Evolutionary conservation across 2,888 invertebrate genomes (phyloP).

Genomic region (Sphaeridia pumilis): DNA sequence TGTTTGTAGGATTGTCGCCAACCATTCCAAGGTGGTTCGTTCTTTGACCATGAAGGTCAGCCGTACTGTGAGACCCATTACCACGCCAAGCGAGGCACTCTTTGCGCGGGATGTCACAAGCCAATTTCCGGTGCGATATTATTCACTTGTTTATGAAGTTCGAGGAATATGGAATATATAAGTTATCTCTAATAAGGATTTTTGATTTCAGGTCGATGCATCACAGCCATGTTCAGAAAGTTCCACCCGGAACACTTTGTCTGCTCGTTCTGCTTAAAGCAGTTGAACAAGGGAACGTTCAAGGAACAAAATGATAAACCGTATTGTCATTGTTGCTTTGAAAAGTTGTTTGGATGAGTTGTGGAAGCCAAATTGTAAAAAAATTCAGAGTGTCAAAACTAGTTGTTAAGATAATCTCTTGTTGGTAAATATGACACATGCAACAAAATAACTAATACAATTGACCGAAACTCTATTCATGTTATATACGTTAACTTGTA

Average conservation of each 20-base stretch:
- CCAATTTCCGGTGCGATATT: constrained; percentile 64
- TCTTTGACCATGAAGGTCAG: constrained; percentile 95
- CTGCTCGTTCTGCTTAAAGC: constrained; percentile 97
- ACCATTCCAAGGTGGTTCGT: constrained; percentile 93
- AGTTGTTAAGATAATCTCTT: no score
- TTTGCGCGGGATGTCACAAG: constrained; percentile 95
- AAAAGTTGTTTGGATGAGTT: constrained; percentile 83
- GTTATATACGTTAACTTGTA: no score
- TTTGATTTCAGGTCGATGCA: constrained; percentile 60
- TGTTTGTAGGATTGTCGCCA: constrained; percentile 84
- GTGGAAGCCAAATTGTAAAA: no score
- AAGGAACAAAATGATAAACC: constrained; percentile 99
- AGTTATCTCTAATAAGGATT: background rate
- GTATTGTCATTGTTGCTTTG: constrained; percentile 95
- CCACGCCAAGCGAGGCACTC: constrained; percentile 89
- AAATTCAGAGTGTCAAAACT: no score
- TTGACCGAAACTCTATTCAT: no score
- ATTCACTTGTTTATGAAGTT: background rate
- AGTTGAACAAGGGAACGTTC: constrained; percentile 97
- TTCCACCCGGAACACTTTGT: constrained; percentile 99
- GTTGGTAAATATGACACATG: no score
- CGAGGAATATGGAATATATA: background rate
- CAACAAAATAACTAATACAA: no score
- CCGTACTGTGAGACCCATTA: constrained; percentile 99
- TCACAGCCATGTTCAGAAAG: constrained; percentile 99